Conservation (phyloP, 2,888 invertebrate species). For the Conchocele bisecta region DNA sequence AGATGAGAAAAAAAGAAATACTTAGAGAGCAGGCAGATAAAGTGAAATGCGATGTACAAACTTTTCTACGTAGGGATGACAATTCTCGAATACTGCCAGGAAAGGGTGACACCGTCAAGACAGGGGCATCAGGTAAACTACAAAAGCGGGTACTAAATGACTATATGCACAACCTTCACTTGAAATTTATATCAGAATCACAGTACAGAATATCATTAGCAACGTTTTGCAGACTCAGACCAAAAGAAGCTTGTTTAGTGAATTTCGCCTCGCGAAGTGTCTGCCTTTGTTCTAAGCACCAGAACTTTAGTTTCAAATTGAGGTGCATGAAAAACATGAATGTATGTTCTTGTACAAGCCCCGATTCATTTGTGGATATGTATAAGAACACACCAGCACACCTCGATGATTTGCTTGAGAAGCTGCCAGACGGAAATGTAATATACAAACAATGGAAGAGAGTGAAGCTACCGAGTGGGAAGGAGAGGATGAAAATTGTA, state of each 20-base stretch:
- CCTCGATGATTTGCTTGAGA: slow-evolving; percentile 7
- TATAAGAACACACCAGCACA: neutral
- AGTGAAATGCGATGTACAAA: neutral
- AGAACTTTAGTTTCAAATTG: slow-evolving; percentile 37
- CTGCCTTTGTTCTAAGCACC: slow-evolving; percentile 39
- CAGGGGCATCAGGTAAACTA: slow-evolving; percentile 9
- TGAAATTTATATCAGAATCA: slow-evolving; percentile 31
- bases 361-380: slow-evolving; percentile 37
- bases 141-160: slow-evolving; percentile 47
- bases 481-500: slow-evolving; percentile 39
- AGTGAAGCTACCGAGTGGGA: slow-evolving; percentile 38
- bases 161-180: slow-evolving; percentile 40
- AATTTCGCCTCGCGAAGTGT: slow-evolving; percentile 30
- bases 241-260: slow-evolving; percentile 13
- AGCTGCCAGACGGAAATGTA: slow-evolving; percentile 6
- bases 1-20: neutral
- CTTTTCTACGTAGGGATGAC: slow-evolving; percentile 45
- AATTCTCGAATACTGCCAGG: slow-evolving; percentile 38
- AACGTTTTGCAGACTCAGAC: slow-evolving; percentile 28
- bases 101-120: slow-evolving; percentile 37
- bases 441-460: slow-evolving; percentile 44
- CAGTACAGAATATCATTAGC: slow-evolving; percentile 23
- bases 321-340: slow-evolving; percentile 13
- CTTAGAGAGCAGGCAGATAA: neutral
- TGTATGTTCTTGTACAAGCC: slow-evolving; percentile 14